Base-by-base conservation (phyloP, 1,140 invertebrate species). In the Brachionus rubens region DNA sequence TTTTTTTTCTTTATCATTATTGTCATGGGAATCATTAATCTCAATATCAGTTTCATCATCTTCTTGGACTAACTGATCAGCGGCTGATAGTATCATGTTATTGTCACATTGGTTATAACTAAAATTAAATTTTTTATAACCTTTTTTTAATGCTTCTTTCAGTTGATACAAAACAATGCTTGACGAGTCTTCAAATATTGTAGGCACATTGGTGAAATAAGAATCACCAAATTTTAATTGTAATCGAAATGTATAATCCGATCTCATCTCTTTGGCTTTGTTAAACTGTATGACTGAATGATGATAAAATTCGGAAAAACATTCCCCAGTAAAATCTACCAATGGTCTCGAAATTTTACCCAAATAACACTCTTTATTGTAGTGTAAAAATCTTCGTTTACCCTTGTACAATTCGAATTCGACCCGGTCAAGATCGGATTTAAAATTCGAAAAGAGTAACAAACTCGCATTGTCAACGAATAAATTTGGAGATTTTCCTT, bases 201-300 rank as follows among this genome's bases (percentile, higher is more conserved):
- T 33, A 19, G 54, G 54, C 12, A 59, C 54, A 59, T 59, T 59
- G 28, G 54, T 59, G 16, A 59, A 59, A 59, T 59, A 59, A 3
- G 54, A 59, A 26, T 59, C 54, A 4, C 54, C 54, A 59, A 59
- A 59, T 59, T 59, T 59, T 5, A 59, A 14, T 9, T 59, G 54
- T 4, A 59, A 19, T 33, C 54, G 30, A 59, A 59, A 59, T 16
- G 30, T 10, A 36, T 6, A 59, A 36, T 59, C 54, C 16, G 54
- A 59, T 30, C n/a, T 59, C 54, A 59, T 59, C 33, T 59, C 54
- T 26, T 59, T 59, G n/a, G 54, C 54, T 33, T 59, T 59, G n/a
- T 59, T 59, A 30, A 59, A 59, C 19, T 59, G 54, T 1, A n/a
- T 30, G n/a, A 59, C 33, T 30, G 54, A 59, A 59, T 59, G 54